phyloP scores from a whole-genome alignment of 2,888 invertebrate species.

The Drosophila leonis region DNA sequence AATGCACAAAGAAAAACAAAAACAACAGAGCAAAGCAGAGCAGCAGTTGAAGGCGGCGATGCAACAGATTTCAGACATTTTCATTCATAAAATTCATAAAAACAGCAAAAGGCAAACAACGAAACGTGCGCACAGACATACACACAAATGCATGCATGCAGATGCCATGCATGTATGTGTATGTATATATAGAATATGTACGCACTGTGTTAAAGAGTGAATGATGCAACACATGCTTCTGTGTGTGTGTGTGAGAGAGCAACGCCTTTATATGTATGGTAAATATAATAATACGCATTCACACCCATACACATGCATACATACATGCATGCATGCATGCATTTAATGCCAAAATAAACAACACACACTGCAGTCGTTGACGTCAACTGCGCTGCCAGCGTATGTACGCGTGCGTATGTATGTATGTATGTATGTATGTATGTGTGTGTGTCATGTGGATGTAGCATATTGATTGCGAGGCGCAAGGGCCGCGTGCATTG shows the following conservation, averaged over 20 bases:
- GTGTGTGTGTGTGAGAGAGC: not conserved
- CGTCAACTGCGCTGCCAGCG: constrained; percentile 30
- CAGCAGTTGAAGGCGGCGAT: constrained; percentile 11
- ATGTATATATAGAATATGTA: not conserved
- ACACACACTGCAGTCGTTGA: constrained; percentile 11
- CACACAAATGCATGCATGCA: constrained; percentile 6
- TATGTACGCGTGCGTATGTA: not conserved
- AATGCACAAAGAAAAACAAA: constrained; percentile 31
- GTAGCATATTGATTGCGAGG: constrained; percentile 28
- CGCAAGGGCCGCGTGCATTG: constrained; percentile 38
- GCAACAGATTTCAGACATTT: constrained; percentile 69
- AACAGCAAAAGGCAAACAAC: constrained; percentile 36
- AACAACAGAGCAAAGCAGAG: constrained; percentile 6
- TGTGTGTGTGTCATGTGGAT: not conserved
- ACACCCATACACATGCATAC: not conserved
- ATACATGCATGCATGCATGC: not conserved
- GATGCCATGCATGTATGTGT: constrained; percentile 1
- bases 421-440: not conserved
- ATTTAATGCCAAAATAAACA: constrained; percentile 35
- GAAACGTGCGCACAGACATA: constrained; percentile 22
- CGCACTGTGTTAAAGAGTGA: constrained; percentile 11
- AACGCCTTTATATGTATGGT: not conserved
- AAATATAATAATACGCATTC: constrained; percentile 8
- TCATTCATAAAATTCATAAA: constrained; percentile 72
- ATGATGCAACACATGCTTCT: constrained; percentile 8